Evolutionary conservation across 1,140 invertebrate species (phyloP).

Genomic region (Meteorus sp.): DNA sequence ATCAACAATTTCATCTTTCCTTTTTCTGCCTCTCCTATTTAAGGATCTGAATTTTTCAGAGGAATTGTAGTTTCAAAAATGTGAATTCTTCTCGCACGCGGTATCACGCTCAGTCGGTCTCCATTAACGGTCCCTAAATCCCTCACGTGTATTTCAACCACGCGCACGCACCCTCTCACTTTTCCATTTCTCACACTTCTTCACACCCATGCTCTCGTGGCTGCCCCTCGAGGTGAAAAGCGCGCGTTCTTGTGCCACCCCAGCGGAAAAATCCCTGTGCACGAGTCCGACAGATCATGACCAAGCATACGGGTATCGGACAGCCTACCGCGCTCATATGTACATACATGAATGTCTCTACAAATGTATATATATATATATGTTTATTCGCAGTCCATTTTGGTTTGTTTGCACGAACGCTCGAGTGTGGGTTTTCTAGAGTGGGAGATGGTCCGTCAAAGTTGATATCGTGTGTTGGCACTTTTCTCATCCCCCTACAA

Average conservation of each 20-base stretch:
- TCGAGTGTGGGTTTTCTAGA: conserved; percentile 14
- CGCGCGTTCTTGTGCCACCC: conserved; percentile 8
- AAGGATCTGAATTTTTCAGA: too few species aligned
- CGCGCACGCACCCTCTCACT: conserved; percentile 32
- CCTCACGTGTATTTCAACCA: too few species aligned
- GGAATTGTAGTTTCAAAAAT: conserved; percentile 35
- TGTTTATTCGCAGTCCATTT: conserved; percentile 61
- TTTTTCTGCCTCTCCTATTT: too few species aligned
- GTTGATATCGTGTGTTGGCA: conserved; percentile 21
- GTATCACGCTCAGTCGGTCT: conserved; percentile 45
- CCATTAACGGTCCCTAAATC: conserved; percentile 55
- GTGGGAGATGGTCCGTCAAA: conserved; percentile 13
- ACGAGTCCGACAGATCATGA: conserved; percentile 52
- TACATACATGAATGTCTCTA: too few species aligned
- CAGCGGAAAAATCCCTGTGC: conserved; percentile 24
- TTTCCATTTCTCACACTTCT: conserved; percentile 31
- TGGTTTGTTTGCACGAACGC: conserved; percentile 56
- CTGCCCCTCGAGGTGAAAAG: not conserved
- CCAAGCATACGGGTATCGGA: conserved; percentile 55
- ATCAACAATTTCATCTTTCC: not conserved
- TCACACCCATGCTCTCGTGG: conserved; percentile 12
- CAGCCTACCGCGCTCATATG: conserved; percentile 43
- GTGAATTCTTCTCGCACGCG: conserved; percentile 49
- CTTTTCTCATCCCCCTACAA: conserved; percentile 22
- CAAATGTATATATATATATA: too few species aligned